These are phyloP conservation scores for Hafferia zeledoni DNA, from an alignment of 2,797 vertebrate species.

Conservation along the genomic window DNA sequence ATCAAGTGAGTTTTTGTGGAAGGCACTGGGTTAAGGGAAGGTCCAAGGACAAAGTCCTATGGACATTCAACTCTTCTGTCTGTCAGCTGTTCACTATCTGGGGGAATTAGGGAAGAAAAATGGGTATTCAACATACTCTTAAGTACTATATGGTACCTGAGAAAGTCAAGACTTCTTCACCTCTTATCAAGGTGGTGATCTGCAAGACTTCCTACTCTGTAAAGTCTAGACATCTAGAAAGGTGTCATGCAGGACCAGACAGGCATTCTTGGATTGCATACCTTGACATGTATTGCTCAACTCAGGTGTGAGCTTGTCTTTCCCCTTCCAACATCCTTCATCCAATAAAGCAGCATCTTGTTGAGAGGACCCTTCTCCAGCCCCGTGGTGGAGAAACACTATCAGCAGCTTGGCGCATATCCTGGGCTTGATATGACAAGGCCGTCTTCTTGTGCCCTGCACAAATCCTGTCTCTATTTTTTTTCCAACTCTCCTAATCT, in stretches of 20 bases:
- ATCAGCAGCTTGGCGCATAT: background rate
- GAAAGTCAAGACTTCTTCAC: background rate
- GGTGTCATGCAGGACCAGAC: background rate
- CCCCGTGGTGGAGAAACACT: rapidly evolving
- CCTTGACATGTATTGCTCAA: background rate
- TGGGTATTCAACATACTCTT: background rate
- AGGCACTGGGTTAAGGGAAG: background rate
- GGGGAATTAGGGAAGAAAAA: background rate
- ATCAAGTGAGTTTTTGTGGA: background rate
- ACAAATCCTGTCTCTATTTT: background rate
- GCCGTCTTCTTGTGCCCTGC: background rate
- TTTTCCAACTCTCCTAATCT: background rate
- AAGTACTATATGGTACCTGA: background rate
- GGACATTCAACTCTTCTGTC: background rate
- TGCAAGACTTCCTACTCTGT: background rate
- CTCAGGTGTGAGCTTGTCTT: background rate
- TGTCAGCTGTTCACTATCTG: background rate
- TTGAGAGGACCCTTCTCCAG: background rate
- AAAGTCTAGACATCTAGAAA: background rate
- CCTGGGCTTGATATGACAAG: background rate
- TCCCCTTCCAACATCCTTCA: background rate
- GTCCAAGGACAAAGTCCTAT: background rate
- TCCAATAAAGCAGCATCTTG: rapidly evolving
- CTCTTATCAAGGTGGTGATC: background rate
- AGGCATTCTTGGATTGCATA: background rate